Base-by-base conservation (phyloP, 2,797 vertebrate genomes). In the Myiothlypis chrysogaster region DNA sequence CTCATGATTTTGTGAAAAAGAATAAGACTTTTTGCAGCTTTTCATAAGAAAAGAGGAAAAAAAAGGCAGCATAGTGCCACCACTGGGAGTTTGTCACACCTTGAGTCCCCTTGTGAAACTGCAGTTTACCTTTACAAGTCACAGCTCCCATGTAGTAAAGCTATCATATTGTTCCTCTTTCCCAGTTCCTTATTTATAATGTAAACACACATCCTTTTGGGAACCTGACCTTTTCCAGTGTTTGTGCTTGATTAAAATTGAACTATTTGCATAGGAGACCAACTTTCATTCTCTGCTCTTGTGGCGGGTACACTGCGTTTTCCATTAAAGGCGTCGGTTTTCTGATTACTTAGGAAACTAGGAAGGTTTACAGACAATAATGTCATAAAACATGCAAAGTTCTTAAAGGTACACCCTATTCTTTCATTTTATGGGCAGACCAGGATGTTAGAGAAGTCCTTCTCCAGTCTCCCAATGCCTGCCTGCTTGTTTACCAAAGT, bases 131-230 rank as follows among this genome's bases (percentile, higher is more conserved):
- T 86, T 56, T 17, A 10, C 10, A 0, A 94, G 70, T 70, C 73
- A 60, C 10, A 3, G 64, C 68, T 90, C 83, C 47, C n/a, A 50
- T 70, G 56, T 2, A 80, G 75, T 82, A 93, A 94, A 97, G 53
- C 60, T 95, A 77, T 93, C 87, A 82, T 79, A 50, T 76, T 94
- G 66, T 94, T 96, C 91, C 73, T 63, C 22, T 82, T 94, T 94
- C 81, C 80, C 85, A 87, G 87, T 96, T 97, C 95, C 95, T 95
- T 96, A 94, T 97, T 97, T 96, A 73, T 90, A 97, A 91, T 80
- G 63, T 57, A 94, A 95, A 94, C 82, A 95, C 23, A 80, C 56
- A 94, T 95, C 94, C 91, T 94, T 94, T 97, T 66, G 95, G 83
- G 94, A 97, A 95, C 94, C 32, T 82, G 94, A 93, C 93, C 95